Percentiles rank a stretch among this genome's conserved stretches.
phyloP scores from a whole-genome alignment of 2,888 invertebrate species.

The Eurytoma adleriae region DNA sequence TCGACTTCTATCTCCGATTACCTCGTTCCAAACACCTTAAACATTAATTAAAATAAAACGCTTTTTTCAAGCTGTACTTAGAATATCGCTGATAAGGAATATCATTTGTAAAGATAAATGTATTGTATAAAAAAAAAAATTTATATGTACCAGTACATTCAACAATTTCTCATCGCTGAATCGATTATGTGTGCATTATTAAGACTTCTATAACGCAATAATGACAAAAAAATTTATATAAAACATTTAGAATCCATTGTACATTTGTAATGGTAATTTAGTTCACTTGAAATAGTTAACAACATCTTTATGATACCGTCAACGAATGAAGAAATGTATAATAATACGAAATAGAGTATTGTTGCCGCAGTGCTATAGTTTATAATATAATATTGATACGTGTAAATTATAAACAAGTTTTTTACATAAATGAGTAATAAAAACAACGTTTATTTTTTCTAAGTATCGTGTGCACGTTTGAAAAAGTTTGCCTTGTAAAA shows the following conservation, averaged over 20 bases:
- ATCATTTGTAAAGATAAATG: slow-evolving; percentile 15
- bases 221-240: slow-evolving; percentile 17
- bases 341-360: not conserved
- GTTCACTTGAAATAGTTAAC: no score
- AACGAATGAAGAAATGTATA: no score
- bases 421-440: slow-evolving; percentile 63
- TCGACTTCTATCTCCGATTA: no score
- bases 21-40: not conserved
- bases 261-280: no score
- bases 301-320: no score
- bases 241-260: not conserved
- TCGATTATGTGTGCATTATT: no score
- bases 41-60: not conserved
- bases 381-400: slow-evolving; percentile 47
- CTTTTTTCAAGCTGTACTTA: slow-evolving; percentile 30
- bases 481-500: slow-evolving; percentile 4
- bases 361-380: slow-evolving; percentile 46
- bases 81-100: not conserved
- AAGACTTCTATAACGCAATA: not conserved
- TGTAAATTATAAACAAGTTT: slow-evolving; percentile 63
- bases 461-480: slow-evolving; percentile 42
- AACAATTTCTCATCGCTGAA: no score
- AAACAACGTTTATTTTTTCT: slow-evolving; percentile 62
- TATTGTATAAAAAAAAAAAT: slow-evolving; percentile 24
- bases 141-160: no score